phyloP scores from a whole-genome alignment of 2,113 vertebrate species.

The Xerus inauris region DNA sequence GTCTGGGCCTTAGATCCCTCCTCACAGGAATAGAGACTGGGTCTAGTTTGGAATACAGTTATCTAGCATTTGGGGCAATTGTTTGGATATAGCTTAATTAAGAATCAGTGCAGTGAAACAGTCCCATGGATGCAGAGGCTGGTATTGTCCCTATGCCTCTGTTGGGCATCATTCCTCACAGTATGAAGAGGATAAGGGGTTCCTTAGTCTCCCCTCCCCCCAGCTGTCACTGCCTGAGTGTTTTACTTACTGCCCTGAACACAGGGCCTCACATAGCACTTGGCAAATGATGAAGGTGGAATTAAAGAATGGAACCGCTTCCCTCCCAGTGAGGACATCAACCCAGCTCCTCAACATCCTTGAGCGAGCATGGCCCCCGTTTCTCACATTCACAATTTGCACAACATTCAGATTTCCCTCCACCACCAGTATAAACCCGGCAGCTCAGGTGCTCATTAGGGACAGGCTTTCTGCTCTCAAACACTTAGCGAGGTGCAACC shows the following conservation, averaged over 20 bases:
- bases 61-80: neutral
- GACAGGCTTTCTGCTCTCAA: no score
- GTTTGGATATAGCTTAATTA: neutral
- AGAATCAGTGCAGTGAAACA: neutral
- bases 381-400: neutral
- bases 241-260: neutral
- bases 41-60: neutral
- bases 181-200: neutral
- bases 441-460: accelerated
- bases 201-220: no score
- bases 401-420: neutral
- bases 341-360: neutral
- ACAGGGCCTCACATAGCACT: neutral
- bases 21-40: neutral
- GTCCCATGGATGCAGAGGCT: neutral
- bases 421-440: no score
- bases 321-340: neutral
- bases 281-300: neutral
- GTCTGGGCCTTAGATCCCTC: neutral
- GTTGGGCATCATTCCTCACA: neutral
- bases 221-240: neutral
- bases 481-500: no score
- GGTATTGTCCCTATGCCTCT: neutral
- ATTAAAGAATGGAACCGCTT: neutral
- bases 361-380: neutral